phyloP scores from a whole-genome alignment of 2,888 invertebrate genomes.

The Parnassius apollo region DNA sequence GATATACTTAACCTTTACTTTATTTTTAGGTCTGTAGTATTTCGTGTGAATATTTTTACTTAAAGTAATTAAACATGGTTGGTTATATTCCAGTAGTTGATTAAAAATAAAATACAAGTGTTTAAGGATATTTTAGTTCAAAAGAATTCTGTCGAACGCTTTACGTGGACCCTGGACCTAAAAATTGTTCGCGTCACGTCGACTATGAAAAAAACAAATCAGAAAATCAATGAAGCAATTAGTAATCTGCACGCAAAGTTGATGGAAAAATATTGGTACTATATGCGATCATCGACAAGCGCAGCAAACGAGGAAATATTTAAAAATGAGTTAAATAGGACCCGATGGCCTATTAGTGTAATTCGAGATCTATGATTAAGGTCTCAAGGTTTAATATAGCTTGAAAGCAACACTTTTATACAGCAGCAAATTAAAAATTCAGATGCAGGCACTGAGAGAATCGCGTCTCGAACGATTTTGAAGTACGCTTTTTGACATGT shows the following conservation, averaged over 20 bases:
- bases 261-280: conserved; percentile 29
- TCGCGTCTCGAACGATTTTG: conserved; percentile 17
- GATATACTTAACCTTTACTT: conserved; percentile 28
- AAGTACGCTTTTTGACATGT: conserved; percentile 36
- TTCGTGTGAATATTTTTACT: conserved; percentile 2
- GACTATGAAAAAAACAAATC: conserved; percentile 33
- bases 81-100: background rate
- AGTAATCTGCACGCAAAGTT: conserved; percentile 48
- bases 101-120: conserved; percentile 11
- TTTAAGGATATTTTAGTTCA: background rate
- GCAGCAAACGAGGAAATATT: conserved; percentile 20
- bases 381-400: conserved; percentile 14
- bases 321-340: conserved; percentile 29
- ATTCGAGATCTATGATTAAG: conserved; percentile 4
- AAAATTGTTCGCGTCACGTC: conserved; percentile 21
- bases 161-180: conserved; percentile 11
- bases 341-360: background rate
- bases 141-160: conserved; percentile 26
- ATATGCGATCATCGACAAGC: conserved; percentile 21
- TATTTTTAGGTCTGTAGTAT: conserved; percentile 21
- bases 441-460: conserved; percentile 5
- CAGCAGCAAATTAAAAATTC: conserved; percentile 16
- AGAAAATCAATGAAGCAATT: conserved; percentile 59
- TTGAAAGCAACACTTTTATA: background rate
- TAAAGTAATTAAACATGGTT: background rate